Conservation (phyloP, 2,113 vertebrate species). For the Silurus asotus region DNA sequence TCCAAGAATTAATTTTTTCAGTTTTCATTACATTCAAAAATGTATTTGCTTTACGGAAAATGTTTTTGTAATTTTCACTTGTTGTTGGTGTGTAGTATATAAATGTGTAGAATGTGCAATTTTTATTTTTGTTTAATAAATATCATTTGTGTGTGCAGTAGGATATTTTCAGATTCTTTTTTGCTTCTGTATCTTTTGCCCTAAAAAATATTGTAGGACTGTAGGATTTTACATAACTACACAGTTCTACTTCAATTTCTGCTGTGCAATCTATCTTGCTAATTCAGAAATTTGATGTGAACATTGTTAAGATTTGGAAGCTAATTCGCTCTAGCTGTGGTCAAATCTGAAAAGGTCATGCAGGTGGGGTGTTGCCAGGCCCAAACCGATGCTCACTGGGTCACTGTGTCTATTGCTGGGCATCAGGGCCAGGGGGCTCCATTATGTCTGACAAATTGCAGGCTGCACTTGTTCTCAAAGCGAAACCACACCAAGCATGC, state of each 20-base stretch:
- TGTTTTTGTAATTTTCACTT: not conserved
- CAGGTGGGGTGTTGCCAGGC: constrained; percentile 75
- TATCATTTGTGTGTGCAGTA: not conserved
- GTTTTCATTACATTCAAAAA: not conserved
- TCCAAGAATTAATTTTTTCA: too few relatives aligned
- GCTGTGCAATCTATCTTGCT: not conserved
- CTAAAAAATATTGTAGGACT: too few relatives aligned
- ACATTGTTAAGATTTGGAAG: constrained; percentile 63
- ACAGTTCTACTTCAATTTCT: not conserved
- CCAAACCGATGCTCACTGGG: constrained; percentile 65
- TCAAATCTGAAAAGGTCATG: constrained; percentile 77
- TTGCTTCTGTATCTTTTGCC: not conserved
- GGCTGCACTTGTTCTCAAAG: constrained; percentile 60
- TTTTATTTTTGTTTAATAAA: not conserved
- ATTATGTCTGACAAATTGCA: constrained; percentile 65
- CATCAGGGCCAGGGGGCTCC: constrained; percentile 60
- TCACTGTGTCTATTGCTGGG: constrained; percentile 59
- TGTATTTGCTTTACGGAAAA: not conserved
- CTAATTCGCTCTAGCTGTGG: constrained; percentile 69
- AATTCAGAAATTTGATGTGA: constrained; percentile 49
- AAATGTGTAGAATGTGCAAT: not conserved
- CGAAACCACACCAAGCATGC: constrained; percentile 35
- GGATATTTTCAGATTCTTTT: not conserved
- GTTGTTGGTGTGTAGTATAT: not conserved
- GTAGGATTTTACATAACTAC: not conserved